Conservation (phyloP, 2,888 invertebrate genomes). For the Girardia tigrina region DNA sequence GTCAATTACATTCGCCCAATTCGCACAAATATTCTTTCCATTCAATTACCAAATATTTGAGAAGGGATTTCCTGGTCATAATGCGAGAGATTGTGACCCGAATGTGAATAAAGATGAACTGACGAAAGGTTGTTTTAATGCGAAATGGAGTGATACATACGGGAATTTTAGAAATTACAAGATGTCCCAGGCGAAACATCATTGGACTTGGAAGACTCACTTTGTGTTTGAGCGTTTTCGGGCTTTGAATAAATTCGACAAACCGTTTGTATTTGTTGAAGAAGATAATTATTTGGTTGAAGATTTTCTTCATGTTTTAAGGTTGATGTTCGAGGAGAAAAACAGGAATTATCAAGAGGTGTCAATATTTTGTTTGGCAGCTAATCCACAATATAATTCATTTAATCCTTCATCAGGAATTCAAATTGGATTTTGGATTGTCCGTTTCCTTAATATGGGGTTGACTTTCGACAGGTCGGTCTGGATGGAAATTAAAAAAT, state of each 20-base stretch:
- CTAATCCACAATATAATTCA: constrained; percentile 31
- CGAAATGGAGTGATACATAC: constrained; percentile 77
- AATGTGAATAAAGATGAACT: constrained; percentile 43
- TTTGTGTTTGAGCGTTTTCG: constrained; percentile 76
- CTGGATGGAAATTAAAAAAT: constrained; percentile 68
- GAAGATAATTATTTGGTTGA: constrained; percentile 95
- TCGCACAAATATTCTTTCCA: not conserved
- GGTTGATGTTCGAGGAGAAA: constrained; percentile 59
- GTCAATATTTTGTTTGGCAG: constrained; percentile 31
- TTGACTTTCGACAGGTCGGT: constrained; percentile 79
- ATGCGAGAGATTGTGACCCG: not conserved
- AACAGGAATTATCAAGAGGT: constrained; percentile 39
- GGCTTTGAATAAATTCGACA: constrained; percentile 67
- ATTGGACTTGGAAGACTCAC: constrained; percentile 92
- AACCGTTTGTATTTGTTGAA: constrained; percentile 76
- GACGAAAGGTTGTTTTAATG: constrained; percentile 72
- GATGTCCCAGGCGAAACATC: constrained; percentile 93
- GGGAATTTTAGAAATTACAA: constrained; percentile 91
- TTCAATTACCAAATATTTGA: not conserved
- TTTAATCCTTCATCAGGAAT: constrained; percentile 41
- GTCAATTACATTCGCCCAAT: not conserved
- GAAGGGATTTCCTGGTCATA: not conserved
- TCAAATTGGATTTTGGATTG: constrained; percentile 52
- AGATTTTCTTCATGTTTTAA: constrained; percentile 76
- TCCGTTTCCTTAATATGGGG: constrained; percentile 96